phyloP scores from a whole-genome alignment of 2,888 invertebrate genomes.

The Coecobrya sp. region DNA sequence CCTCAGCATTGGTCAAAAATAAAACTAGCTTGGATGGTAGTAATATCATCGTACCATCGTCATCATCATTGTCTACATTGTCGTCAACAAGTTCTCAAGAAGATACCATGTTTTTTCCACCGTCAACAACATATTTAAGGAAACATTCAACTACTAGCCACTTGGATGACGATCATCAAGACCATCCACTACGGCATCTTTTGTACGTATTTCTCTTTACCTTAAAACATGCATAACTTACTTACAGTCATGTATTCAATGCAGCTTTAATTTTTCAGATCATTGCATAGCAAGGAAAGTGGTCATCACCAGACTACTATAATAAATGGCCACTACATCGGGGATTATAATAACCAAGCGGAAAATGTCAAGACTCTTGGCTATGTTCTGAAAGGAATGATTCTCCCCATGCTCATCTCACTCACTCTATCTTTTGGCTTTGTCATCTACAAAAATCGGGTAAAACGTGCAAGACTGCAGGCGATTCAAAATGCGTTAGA shows the following conservation, averaged over 20 bases:
- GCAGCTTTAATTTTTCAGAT: not conserved
- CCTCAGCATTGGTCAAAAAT: constrained; percentile 53
- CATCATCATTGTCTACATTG: not conserved
- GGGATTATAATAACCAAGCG: not conserved
- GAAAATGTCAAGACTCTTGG: constrained; percentile 68
- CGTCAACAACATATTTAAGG: not conserved
- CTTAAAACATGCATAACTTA: not conserved
- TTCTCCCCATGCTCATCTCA: constrained; percentile 80
- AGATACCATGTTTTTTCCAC: not conserved
- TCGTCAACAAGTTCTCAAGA: constrained; percentile 5
- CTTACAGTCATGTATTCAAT: not conserved
- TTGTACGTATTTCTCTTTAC: not conserved
- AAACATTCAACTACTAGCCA: not conserved
- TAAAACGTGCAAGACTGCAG: constrained; percentile 58
- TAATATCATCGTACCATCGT: not conserved
- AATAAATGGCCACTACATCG: constrained; percentile 36
- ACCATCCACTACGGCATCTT: constrained; percentile 38
- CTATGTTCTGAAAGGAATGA: constrained; percentile 79
- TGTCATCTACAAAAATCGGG: constrained; percentile 79
- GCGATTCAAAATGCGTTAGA: constrained; percentile 69
- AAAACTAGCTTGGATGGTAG: not conserved
- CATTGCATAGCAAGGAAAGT: constrained; percentile 15
- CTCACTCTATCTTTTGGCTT: constrained; percentile 76
- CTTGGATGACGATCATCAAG: constrained; percentile 58
- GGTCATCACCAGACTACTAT: not conserved